phyloP scores from a whole-genome alignment of 2,113 vertebrate species.

The Stercorarius parasiticus region DNA sequence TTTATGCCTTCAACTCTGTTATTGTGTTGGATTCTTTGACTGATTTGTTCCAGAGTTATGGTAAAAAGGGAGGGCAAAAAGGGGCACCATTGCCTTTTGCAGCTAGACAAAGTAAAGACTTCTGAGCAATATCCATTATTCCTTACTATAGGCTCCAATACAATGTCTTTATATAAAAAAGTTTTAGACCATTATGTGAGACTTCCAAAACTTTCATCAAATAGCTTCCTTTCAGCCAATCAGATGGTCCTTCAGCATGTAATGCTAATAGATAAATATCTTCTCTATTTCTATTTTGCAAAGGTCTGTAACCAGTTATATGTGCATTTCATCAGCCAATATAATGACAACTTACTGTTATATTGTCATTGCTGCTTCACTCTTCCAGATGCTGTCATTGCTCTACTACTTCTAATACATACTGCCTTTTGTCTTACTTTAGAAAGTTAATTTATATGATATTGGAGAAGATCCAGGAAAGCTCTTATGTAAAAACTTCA shows the following conservation, averaged over 20 bases:
- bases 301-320: neutral
- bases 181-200: slow-evolving; percentile 42
- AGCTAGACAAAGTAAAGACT: slow-evolving; percentile 53
- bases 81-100: slow-evolving; percentile 50
- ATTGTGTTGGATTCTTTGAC: slow-evolving; percentile 62
- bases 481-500: neutral
- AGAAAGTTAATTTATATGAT: neutral
- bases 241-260: neutral
- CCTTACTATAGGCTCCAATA: slow-evolving; percentile 32
- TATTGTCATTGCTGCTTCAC: neutral
- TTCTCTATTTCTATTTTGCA: neutral
- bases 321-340: neutral
- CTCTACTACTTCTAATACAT: neutral
- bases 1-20: slow-evolving; percentile 47
- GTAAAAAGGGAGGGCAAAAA: slow-evolving; percentile 61
- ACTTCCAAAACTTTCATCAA: slow-evolving; percentile 42
- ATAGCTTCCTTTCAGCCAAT: slow-evolving; percentile 3
- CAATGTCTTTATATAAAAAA: slow-evolving; percentile 59
- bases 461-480: neutral
- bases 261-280: slow-evolving; percentile 40
- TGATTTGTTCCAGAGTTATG: slow-evolving; percentile 57
- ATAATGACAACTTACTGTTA: neutral
- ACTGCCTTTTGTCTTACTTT: neutral
- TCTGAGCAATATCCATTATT: slow-evolving; percentile 55
- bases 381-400: neutral